phyloP scores from a whole-genome alignment of 2,888 invertebrate species.

The Pyrocoelia pectoralis region DNA sequence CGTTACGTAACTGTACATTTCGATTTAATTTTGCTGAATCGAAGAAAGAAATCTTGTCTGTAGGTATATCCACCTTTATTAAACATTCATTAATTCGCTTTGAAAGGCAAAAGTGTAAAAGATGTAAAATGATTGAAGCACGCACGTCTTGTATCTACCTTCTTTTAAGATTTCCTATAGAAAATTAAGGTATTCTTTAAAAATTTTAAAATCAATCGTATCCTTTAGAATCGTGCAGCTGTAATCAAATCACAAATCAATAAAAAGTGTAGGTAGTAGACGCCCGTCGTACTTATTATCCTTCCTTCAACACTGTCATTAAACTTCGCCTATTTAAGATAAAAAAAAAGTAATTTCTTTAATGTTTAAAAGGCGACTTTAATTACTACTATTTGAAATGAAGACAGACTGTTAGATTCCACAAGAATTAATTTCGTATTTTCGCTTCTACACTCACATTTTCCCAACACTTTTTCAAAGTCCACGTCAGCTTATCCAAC shows the following conservation, averaged over 20 bases:
- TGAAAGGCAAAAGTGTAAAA: constrained; percentile 14
- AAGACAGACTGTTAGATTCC: constrained; percentile 23
- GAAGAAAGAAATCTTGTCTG: too few relatives aligned
- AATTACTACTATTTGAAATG: constrained; percentile 26
- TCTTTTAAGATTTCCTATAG: constrained; percentile 15
- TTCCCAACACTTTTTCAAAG: constrained; percentile 25
- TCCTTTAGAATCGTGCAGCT: constrained; percentile 12
- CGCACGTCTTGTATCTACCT: constrained; percentile 1
- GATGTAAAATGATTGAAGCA: constrained; percentile 16
- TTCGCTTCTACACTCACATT: constrained; percentile 27
- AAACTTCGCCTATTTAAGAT: constrained; percentile 23
- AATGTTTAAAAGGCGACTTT: constrained; percentile 14
- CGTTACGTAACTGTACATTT: constrained; percentile 6
- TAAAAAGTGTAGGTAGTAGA: constrained; percentile 19
- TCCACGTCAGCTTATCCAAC: constrained; percentile 24
- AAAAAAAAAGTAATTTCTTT: constrained; percentile 16
- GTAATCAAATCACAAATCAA: constrained; percentile 28
- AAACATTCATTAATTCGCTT: constrained; percentile 15
- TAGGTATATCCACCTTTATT: constrained; percentile 8
- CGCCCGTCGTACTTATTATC: constrained; percentile 30
- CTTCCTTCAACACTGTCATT: constrained; percentile 23
- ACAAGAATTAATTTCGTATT: constrained; percentile 32
- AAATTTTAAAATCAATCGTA: constrained; percentile 25
- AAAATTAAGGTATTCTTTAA: constrained; percentile 19
- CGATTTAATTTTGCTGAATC: background rate